phyloP scores from a whole-genome alignment of 2,113 vertebrate species.

The Tautogolabrus adspersus region DNA sequence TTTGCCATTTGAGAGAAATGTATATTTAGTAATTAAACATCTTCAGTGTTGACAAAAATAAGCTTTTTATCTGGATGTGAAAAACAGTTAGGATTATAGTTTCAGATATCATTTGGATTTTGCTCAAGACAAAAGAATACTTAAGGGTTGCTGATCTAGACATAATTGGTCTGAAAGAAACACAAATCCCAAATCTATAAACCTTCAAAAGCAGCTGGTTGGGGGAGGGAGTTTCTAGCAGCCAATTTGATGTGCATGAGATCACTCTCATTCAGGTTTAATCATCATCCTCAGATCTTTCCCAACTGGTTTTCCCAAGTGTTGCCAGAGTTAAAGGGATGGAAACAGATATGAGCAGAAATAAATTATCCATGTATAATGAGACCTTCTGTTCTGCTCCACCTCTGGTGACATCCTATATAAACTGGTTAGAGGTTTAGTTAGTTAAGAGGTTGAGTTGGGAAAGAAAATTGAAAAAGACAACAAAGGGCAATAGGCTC shows the following conservation, averaged over 20 bases:
- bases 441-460: not conserved
- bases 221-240: slow-evolving; percentile 1
- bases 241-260: slow-evolving; percentile 15
- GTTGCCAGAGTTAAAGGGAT: slow-evolving; percentile 26
- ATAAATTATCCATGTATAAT: slow-evolving; percentile 25
- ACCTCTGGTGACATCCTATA: slow-evolving; percentile 26
- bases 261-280: slow-evolving; percentile 19
- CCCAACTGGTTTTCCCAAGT: slow-evolving; percentile 20
- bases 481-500: no score
- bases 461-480: not conserved
- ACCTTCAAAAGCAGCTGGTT: slow-evolving; percentile 10
- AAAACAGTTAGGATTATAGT: not conserved
- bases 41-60: no score
- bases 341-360: slow-evolving; percentile 25
- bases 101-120: not conserved
- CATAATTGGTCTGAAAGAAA: slow-evolving; percentile 16
- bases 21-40: not conserved
- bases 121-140: not conserved
- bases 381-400: slow-evolving; percentile 41
- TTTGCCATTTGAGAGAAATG: not conserved
- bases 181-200: not conserved
- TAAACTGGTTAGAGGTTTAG: slow-evolving; percentile 17
- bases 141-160: not conserved
- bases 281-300: slow-evolving; percentile 23
- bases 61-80: no score